Evolutionary conservation across 2,797 vertebrate species (phyloP).

Genomic region (Premnoplex brunnescens): DNA sequence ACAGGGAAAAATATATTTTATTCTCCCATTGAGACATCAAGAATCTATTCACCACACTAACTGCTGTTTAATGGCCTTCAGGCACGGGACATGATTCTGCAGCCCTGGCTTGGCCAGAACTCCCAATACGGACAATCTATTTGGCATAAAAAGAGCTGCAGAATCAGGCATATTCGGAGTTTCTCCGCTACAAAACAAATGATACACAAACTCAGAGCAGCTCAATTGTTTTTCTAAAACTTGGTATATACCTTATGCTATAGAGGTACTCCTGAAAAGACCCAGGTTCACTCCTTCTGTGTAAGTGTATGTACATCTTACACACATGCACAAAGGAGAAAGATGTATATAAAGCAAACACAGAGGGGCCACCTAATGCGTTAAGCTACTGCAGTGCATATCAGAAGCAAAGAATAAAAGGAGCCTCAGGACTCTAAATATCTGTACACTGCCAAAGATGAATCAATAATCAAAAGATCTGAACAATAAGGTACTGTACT

Average conservation of each 20-base stretch:
- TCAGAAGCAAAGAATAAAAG: background rate
- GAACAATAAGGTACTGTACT: background rate
- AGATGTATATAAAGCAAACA: background rate
- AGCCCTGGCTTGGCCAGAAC: conserved; percentile 22
- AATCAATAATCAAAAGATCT: conserved; percentile 27
- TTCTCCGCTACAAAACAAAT: background rate
- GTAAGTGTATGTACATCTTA: background rate
- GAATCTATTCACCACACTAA: conserved; percentile 46
- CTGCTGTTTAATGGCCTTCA: conserved; percentile 59
- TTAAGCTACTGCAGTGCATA: background rate
- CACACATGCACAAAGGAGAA: background rate
- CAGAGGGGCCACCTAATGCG: background rate
- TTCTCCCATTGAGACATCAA: conserved; percentile 50
- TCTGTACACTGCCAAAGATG: background rate
- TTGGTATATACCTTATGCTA: background rate
- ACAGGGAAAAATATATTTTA: conserved; percentile 41
- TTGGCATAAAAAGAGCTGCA: conserved; percentile 24
- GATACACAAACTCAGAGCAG: background rate
- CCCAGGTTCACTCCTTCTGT: background rate
- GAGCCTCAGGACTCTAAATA: conserved; percentile 6
- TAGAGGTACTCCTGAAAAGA: background rate
- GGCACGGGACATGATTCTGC: conserved; percentile 16
- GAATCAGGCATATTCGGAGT: background rate
- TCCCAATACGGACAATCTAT: background rate
- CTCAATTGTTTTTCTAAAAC: background rate